Percentiles rank a stretch among this genome's conserved stretches.
Conservation (phyloP, 2,113 vertebrate genomes). For the Genyomyrus donnyi region DNA sequence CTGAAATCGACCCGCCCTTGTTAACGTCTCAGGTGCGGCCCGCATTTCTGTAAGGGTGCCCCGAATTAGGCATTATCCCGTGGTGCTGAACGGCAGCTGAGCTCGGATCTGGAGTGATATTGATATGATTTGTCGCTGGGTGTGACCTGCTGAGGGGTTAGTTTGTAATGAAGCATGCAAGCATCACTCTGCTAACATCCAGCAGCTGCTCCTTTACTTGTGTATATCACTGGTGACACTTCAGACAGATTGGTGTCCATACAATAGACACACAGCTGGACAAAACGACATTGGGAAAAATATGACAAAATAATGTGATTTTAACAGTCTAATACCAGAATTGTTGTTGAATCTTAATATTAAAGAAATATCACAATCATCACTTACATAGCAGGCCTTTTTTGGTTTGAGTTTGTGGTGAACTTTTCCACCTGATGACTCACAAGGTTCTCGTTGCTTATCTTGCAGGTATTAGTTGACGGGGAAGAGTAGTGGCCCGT, state of each 20-base stretch:
- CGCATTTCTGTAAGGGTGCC: constrained; percentile 10
- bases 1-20: constrained; percentile 34
- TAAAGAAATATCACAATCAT: neutral
- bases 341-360: neutral
- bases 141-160: neutral
- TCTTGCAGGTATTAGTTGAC: neutral
- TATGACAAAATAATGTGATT: neutral
- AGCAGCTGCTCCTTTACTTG: neutral
- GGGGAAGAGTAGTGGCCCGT: neutral
- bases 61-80: neutral
- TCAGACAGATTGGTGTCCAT: neutral
- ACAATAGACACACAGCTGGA: neutral
- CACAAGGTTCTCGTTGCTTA: neutral
- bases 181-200: neutral
- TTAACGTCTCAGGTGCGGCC: constrained; percentile 30
- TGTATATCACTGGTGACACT: neutral
- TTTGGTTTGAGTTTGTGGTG: neutral
- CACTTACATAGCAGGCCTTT: neutral
- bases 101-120: neutral
- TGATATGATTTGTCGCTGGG: neutral
- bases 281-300: neutral
- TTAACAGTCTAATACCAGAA: neutral
- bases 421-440: neutral
- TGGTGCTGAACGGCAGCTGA: neutral
- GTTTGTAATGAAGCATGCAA: neutral